These are phyloP conservation scores for Xenentodon cancila DNA, from an alignment of 2,797 vertebrate genomes.

Conservation along the genomic window DNA sequence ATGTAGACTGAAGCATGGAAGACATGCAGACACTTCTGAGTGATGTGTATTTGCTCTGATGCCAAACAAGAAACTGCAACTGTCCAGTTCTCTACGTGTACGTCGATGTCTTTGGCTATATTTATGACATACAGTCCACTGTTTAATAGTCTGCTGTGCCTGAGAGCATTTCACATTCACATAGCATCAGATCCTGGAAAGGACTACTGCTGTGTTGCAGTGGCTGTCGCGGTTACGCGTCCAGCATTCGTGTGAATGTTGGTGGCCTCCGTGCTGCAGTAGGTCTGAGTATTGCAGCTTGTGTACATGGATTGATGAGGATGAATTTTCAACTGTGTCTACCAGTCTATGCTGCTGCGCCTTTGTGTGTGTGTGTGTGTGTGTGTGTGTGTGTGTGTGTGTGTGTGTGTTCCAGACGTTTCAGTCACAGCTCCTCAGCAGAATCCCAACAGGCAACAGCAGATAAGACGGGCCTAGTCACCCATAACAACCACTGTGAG, in stretches of 20 bases:
- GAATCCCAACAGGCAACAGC: slow-evolving; percentile 58
- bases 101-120: no score
- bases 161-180: neutral
- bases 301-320: slow-evolving; percentile 9
- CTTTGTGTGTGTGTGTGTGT: slow-evolving; percentile 18
- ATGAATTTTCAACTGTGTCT: slow-evolving; percentile 13
- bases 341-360: neutral
- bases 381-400: slow-evolving; percentile 15
- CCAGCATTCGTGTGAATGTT: no score
- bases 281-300: slow-evolving; percentile 5
- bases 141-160: neutral
- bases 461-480: slow-evolving; percentile 64
- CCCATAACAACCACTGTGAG: slow-evolving; percentile 66
- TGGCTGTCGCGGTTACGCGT: no score
- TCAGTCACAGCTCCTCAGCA: slow-evolving; percentile 55
- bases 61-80: no score
- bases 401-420: slow-evolving; percentile 39
- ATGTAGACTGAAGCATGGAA: neutral
- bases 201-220: no score
- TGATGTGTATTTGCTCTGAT: no score
- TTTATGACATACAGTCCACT: neutral
- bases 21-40: neutral
- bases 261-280: neutral
- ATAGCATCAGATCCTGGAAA: neutral
- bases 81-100: no score